Evolutionary conservation across 1,140 invertebrate genomes (phyloP).

Genomic region (Drepana arcuata): DNA sequence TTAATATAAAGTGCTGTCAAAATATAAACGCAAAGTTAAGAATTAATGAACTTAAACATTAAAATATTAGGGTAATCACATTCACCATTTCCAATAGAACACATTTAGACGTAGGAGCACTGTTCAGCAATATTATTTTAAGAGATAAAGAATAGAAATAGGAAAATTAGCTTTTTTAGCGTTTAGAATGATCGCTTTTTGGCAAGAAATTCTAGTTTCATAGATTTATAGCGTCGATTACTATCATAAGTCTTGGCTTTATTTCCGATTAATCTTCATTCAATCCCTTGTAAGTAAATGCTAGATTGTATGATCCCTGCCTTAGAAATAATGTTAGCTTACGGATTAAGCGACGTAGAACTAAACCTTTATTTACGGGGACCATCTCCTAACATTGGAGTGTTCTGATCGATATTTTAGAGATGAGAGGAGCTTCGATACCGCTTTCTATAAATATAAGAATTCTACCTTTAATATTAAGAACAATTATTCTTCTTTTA

Average conservation of each 20-base stretch:
- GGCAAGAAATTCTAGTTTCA: constrained; percentile 45
- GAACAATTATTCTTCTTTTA: constrained; percentile 23
- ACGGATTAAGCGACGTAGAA: constrained; percentile 40
- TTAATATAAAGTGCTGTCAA: constrained; percentile 35
- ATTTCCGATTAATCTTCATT: constrained; percentile 36
- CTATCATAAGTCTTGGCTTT: constrained; percentile 21
- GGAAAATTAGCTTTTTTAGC: constrained; percentile 62
- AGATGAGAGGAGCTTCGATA: constrained; percentile 35
- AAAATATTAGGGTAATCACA: constrained; percentile 19
- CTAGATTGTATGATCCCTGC: constrained; percentile 57
- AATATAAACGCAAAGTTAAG: constrained; percentile 22
- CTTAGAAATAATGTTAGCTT: constrained; percentile 47
- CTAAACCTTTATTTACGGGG: constrained; percentile 51
- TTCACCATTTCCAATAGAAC: constrained; percentile 18
- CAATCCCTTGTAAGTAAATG: constrained; percentile 41
- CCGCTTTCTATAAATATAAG: constrained; percentile 49
- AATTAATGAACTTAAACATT: constrained; percentile 14
- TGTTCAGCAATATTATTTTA: constrained; percentile 49
- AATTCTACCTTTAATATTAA: constrained; percentile 39
- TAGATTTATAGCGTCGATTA: constrained; percentile 52
- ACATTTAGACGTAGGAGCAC: constrained; percentile 47
- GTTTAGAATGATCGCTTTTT: constrained; percentile 48
- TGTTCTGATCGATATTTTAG: constrained; percentile 46
- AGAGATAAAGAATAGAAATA: constrained; percentile 28
- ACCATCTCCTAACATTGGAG: constrained; percentile 54